These are phyloP conservation scores for Drosophila truncata DNA, from an alignment of 1,140 invertebrate species.

Conservation along the genomic window DNA sequence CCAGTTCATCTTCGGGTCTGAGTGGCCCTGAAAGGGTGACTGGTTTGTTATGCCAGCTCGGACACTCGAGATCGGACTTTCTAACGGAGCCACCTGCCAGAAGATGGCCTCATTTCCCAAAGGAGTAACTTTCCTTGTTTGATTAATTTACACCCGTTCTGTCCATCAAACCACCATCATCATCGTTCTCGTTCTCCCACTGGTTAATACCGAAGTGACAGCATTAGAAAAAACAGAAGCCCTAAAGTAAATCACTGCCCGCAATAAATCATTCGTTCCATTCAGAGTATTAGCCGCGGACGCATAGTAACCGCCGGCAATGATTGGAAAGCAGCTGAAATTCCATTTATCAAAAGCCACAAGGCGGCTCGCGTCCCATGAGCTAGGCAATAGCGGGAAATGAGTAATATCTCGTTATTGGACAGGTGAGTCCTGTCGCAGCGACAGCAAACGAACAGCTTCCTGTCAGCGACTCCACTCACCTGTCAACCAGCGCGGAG, in stretches of 20 bases:
- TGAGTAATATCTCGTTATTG: slow-evolving; percentile 28
- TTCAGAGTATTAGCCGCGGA: slow-evolving; percentile 25
- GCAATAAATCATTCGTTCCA: slow-evolving; percentile 35
- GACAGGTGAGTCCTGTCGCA: slow-evolving; percentile 32
- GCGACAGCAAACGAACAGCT: slow-evolving; percentile 7
- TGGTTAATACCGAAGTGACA: slow-evolving; percentile 36
- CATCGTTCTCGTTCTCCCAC: slow-evolving; percentile 16
- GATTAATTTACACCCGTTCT: slow-evolving; percentile 21
- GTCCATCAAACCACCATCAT: slow-evolving; percentile 31
- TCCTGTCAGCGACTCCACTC: not conserved
- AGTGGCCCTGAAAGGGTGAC: slow-evolving; percentile 15
- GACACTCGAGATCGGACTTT: not conserved
- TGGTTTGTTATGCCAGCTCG: slow-evolving; percentile 1
- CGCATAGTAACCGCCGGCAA: not conserved
- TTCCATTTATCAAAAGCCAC: slow-evolving; percentile 33
- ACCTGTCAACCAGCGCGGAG: slow-evolving; percentile 5
- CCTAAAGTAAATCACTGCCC: slow-evolving; percentile 16
- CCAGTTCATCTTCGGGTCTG: slow-evolving; percentile 54
- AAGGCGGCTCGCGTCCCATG: not conserved
- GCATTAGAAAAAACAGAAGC: slow-evolving; percentile 24
- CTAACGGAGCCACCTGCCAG: slow-evolving; percentile 5
- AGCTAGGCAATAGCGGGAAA: slow-evolving; percentile 4
- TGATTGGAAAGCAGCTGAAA: slow-evolving; percentile 12
- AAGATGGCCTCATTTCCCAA: not conserved
- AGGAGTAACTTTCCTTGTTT: slow-evolving; percentile 23